phyloP scores from a whole-genome alignment of 1,140 invertebrate genomes.

The Steinernema khuongi region DNA sequence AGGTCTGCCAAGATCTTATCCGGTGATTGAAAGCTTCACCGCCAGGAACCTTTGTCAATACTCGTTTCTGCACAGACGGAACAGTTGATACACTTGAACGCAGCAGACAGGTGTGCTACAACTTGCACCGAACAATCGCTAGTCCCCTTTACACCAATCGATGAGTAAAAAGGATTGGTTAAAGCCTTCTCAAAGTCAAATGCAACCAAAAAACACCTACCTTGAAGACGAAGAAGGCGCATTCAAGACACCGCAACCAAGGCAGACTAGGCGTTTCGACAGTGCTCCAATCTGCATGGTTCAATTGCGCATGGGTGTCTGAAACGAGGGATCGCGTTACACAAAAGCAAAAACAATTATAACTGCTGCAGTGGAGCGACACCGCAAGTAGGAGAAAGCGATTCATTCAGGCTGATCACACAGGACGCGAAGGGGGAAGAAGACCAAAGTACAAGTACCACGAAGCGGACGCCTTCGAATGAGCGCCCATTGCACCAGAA shows the following conservation, averaged over 20 bases:
- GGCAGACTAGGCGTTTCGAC: constrained; percentile 5
- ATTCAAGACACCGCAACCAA: not conserved
- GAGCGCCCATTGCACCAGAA: not conserved
- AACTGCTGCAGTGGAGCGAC: not conserved
- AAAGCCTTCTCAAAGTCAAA: not conserved
- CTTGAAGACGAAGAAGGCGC: constrained; percentile 9
- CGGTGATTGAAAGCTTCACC: too few relatives aligned
- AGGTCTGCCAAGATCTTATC: too few relatives aligned
- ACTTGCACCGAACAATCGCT: too few relatives aligned
- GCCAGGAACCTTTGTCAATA: too few relatives aligned
- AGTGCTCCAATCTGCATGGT: not conserved
- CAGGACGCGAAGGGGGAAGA: not conserved
- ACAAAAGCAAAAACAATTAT: not conserved
- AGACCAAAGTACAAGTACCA: not conserved
- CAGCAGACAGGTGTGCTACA: too few relatives aligned
- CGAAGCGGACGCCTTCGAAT: not conserved
- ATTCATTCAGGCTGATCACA: not conserved
- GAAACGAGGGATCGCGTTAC: not conserved
- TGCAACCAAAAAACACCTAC: not conserved
- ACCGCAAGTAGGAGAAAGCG: not conserved
- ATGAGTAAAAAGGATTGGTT: too few relatives aligned
- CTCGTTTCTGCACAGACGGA: too few relatives aligned
- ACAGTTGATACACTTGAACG: too few relatives aligned
- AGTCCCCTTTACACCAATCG: too few relatives aligned
- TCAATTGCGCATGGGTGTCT: not conserved